A percentile compares a stretch with the other conserved stretches of the same genome.
phyloP scores from a whole-genome alignment of 2,888 invertebrate genomes.

The Azorinus chamasolen region DNA sequence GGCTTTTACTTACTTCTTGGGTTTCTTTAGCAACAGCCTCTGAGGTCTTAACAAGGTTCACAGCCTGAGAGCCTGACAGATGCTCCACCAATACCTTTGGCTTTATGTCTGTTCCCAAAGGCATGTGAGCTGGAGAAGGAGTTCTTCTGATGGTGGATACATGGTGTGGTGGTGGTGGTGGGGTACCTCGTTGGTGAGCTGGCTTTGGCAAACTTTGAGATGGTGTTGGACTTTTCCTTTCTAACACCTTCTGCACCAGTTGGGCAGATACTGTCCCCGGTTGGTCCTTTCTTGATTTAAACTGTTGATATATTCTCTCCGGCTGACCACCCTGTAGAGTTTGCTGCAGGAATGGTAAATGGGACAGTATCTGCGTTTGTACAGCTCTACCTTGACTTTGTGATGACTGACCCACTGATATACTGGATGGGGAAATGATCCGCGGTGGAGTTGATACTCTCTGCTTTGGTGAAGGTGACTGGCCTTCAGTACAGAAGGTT shows the following conservation, averaged over 20 bases:
- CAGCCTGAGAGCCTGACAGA: conserved; percentile 30
- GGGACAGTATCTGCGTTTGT: conserved; percentile 40
- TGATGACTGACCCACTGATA: conserved; percentile 2
- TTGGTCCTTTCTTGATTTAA: conserved; percentile 13
- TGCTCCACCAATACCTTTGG: conserved; percentile 34
- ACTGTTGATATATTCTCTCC: conserved; percentile 51
- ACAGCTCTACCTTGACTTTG: conserved; percentile 18
- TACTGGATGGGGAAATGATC: conserved; percentile 2
- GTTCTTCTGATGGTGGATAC: conserved; percentile 67
- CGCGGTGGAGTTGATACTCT: conserved; percentile 8
- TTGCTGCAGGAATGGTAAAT: conserved; percentile 40
- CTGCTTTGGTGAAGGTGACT: conserved; percentile 32
- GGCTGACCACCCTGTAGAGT: conserved; percentile 30
- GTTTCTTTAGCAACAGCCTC: not conserved
- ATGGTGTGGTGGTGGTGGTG: conserved; percentile 38
- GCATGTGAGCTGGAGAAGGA: conserved; percentile 70
- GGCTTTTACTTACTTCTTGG: no score
- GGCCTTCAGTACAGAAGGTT: conserved; percentile 40
- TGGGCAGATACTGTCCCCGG: not conserved
- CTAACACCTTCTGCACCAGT: conserved; percentile 5
- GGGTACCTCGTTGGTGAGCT: conserved; percentile 42
- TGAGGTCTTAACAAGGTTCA: conserved; percentile 41
- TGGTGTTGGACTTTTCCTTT: not conserved
- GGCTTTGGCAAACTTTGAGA: conserved; percentile 37
- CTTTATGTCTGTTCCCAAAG: conserved; percentile 14